Evolutionary conservation across 35 echinoderm and acorn worm species (phyloP).

Genomic region (Eucidaris tribuloides): DNA sequence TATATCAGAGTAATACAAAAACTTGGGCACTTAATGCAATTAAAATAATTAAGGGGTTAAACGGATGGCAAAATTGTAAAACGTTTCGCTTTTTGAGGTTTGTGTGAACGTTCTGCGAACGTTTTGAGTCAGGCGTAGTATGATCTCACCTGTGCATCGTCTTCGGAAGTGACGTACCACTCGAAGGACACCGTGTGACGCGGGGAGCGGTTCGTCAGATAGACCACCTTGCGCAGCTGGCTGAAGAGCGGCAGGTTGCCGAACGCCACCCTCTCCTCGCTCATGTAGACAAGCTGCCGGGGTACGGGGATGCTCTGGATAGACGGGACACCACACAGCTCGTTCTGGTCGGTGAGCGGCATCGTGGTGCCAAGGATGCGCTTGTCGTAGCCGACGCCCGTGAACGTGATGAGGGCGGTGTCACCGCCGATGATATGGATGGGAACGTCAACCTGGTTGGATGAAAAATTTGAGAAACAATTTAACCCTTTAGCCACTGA

Average conservation of each 20-base stretch:
- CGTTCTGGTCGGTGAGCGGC: constrained; percentile 53
- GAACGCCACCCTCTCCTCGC: constrained; percentile 83
- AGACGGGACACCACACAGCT: constrained; percentile 61
- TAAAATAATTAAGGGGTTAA: too few species aligned
- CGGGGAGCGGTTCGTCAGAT: constrained; percentile 73
- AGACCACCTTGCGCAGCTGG: constrained; percentile 58
- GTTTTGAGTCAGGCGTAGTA: too few species aligned
- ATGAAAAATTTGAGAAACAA: background rate
- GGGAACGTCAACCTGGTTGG: constrained; percentile 76
- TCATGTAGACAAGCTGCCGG: constrained; percentile 81
- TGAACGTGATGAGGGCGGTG: constrained; percentile 94
- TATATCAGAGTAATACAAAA: too few species aligned
- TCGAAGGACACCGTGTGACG: constrained; percentile 69
- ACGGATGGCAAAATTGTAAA: too few species aligned
- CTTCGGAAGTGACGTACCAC: constrained; percentile 77
- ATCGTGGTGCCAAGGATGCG: constrained; percentile 75
- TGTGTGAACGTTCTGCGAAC: too few species aligned
- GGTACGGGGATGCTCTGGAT: constrained; percentile 83
- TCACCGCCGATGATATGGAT: constrained; percentile 97
- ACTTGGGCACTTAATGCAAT: too few species aligned
- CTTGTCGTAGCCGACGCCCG: constrained; percentile 96
- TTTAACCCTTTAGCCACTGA: too few species aligned
- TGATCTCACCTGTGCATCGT: constrained; percentile 67
- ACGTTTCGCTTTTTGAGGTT: too few species aligned
- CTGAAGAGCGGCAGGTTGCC: constrained; percentile 91